A percentile compares a stretch with the other conserved stretches of the same genome.
These are phyloP conservation scores for Mongoloraphidia duomilia DNA, from an alignment of 2,888 invertebrate species.

Conservation along the genomic window DNA sequence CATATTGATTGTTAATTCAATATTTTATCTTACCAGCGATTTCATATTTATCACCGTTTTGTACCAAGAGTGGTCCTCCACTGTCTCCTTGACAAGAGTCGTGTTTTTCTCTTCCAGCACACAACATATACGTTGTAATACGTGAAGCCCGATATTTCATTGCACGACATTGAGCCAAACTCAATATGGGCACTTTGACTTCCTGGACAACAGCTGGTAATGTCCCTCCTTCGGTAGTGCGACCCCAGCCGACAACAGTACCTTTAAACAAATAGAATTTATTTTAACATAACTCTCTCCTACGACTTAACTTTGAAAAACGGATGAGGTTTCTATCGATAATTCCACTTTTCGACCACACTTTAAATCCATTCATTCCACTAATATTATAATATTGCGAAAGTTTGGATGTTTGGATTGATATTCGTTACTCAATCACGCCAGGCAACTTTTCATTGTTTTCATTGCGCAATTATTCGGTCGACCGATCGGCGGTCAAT, in stretches of 20 bases:
- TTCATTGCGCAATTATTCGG: too few species aligned
- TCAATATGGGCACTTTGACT: conserved; percentile 71
- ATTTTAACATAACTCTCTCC: too few species aligned
- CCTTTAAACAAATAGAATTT: conserved; percentile 27
- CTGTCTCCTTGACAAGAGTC: conserved; percentile 86
- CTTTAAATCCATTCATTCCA: too few species aligned
- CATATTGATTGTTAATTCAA: conserved; percentile 4
- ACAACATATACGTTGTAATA: conserved; percentile 74
- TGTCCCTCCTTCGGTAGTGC: conserved; percentile 68
- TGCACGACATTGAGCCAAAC: conserved; percentile 60
- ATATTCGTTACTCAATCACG: too few species aligned
- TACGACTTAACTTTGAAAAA: too few species aligned
- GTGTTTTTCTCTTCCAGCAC: conserved; percentile 65
- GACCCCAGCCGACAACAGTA: conserved; percentile 76
- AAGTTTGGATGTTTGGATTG: too few species aligned
- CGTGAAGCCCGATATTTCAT: conserved; percentile 73
- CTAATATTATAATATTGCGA: too few species aligned
- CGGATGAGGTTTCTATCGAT: too few species aligned
- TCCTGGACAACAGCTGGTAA: conserved; percentile 68
- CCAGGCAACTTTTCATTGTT: too few species aligned
- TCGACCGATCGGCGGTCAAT: too few species aligned
- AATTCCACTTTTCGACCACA: too few species aligned
- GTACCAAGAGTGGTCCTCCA: conserved; percentile 66
- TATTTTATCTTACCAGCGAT: conserved; percentile 49
- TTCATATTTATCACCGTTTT: conserved; percentile 61